phyloP scores from a whole-genome alignment of 2,113 vertebrate genomes.

The Colistium nudipinnis region DNA sequence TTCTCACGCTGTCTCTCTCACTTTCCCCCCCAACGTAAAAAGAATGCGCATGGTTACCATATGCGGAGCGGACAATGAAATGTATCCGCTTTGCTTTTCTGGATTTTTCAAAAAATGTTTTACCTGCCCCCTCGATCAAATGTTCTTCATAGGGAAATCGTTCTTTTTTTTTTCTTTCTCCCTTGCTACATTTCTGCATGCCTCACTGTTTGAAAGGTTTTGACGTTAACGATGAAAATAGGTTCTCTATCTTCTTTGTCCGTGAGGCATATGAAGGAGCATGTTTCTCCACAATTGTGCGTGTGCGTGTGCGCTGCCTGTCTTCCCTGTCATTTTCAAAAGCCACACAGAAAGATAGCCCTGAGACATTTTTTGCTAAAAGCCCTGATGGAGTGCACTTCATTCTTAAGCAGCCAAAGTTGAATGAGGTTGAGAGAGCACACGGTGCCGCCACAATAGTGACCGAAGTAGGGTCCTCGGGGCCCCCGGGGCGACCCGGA shows the following conservation, averaged over 20 bases:
- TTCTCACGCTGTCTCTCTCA: background rate
- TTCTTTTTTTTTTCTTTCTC: background rate
- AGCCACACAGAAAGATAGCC: slow-evolving; percentile 60
- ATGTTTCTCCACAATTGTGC: slow-evolving; percentile 21
- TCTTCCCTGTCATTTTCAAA: slow-evolving; percentile 54
- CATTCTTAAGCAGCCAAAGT: slow-evolving; percentile 65
- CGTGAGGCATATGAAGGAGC: slow-evolving; percentile 36
- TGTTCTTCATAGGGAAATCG: background rate
- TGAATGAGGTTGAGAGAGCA: slow-evolving; percentile 64
- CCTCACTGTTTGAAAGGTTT: slow-evolving; percentile 37
- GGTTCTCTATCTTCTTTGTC: slow-evolving; percentile 39
- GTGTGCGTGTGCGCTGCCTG: slow-evolving; percentile 15
- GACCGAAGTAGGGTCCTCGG: slow-evolving; percentile 66
- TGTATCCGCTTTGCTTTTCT: no score
- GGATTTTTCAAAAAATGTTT: background rate
- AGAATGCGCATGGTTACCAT: background rate
- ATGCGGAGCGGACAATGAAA: background rate
- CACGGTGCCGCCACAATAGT: slow-evolving; percentile 74
- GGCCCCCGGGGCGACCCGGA: slow-evolving; percentile 60
- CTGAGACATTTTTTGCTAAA: slow-evolving; percentile 70
- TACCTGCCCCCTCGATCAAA: background rate
- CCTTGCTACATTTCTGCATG: slow-evolving; percentile 9
- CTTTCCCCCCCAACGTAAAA: background rate
- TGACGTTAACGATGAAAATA: slow-evolving; percentile 64
- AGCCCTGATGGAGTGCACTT: slow-evolving; percentile 73